Base-by-base conservation (phyloP, 92 coral and sea anemone species). In the Muricea muricata region DNA sequence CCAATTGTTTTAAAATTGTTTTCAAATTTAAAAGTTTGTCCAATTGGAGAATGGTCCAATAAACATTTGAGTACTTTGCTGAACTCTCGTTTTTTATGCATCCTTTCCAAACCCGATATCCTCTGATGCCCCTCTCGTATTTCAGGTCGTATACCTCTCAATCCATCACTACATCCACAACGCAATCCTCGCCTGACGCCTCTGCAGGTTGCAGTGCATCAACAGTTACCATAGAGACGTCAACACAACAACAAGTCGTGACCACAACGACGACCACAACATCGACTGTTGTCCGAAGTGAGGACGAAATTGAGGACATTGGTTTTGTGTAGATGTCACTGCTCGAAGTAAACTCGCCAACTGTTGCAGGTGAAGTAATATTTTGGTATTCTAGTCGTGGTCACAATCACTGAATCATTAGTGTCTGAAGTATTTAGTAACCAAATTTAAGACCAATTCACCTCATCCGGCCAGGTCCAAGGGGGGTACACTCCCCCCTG, bases 111-210 rank as follows among this genome's bases (percentile, higher is more conserved):
- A n/a, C n/a, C n/a, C n/a, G n/a, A n/a, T n/a, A n/a, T n/a, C n/a
- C n/a, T n/a, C 30, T 30, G 37, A 71, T 41, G 29, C 20, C 28
- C 28, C 55, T 3, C 78, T 74, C 9, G 46, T 11, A 74, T 74
- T 74, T 74, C 28, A 74, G 80, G 31, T 74, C 80, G 0, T 74
- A 23, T 23, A 47, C 80, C 11, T 74, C 80, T 11, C 34, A 74
- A 29, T 74, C 80, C 41, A 30, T 74, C 0, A 74, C 80, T 33
- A 74, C 80, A 37, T 24, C 80, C 1, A 25, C 80, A 35, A 45
- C 61, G 3, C 37, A 74, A 35, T 74, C 80, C 80, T 74, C 80
- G 31, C 21, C 78, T 24, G 80, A 45, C 41, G 8, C n/a, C 57
- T 39, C 39, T 3, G 76, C 41, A 9, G 37, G 31, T 13, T 31